A percentile compares a stretch with the other conserved stretches of the same genome.
These are phyloP conservation scores for Oikopleura albicans DNA, from an alignment of 23 tunicate species.

Conservation along the genomic window DNA sequence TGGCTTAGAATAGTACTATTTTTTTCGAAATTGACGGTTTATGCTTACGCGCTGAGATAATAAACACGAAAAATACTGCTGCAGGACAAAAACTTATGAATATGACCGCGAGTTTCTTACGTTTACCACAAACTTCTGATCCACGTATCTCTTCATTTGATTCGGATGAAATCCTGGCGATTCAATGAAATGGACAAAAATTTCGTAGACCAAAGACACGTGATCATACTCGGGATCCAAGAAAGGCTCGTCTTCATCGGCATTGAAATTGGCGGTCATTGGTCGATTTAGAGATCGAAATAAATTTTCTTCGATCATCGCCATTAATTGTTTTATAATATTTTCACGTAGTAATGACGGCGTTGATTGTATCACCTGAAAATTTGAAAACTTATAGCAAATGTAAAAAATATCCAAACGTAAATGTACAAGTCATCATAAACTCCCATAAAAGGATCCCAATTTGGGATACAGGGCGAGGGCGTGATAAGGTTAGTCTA, in stretches of 20 bases:
- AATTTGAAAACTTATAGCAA: too few relatives aligned
- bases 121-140: conserved; percentile 3
- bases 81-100: neutral
- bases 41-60: too few relatives aligned
- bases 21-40: too few relatives aligned
- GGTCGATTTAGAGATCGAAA: neutral
- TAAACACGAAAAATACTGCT: neutral
- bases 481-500: too few relatives aligned
- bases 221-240: conserved; percentile 49
- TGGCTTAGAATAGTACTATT: too few relatives aligned
- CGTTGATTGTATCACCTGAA: neutral
- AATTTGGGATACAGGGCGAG: too few relatives aligned
- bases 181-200: conserved; percentile 48
- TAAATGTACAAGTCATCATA: too few relatives aligned
- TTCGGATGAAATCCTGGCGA: conserved; percentile 57
- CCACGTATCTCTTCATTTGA: conserved; percentile 50
- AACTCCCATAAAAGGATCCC: too few relatives aligned
- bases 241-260: conserved; percentile 60
- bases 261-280: conserved; percentile 19
- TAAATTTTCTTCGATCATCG: neutral
- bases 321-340: neutral
- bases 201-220: conserved; percentile 44
- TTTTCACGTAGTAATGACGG: neutral
- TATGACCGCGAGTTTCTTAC: neutral
- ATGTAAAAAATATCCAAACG: too few relatives aligned